A percentile compares a stretch with the other conserved stretches of the same genome.
These are phyloP conservation scores for Scolopax rusticola DNA, from an alignment of 2,797 vertebrate species.

Conservation along the genomic window DNA sequence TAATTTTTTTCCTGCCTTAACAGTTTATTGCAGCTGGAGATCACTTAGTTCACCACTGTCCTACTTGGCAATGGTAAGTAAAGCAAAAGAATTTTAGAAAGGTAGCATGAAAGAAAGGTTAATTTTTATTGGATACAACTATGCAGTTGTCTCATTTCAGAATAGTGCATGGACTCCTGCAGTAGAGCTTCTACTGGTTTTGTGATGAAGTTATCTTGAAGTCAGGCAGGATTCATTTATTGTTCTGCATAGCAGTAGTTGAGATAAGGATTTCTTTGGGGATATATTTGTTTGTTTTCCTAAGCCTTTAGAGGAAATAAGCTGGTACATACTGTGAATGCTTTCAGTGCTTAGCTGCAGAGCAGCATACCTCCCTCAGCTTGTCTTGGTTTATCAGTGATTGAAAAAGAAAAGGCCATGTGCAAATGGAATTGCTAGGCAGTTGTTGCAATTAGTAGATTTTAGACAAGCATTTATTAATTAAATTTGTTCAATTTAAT, in stretches of 20 bases:
- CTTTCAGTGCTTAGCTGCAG: not conserved
- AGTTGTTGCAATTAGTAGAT: not conserved
- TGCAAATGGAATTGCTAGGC: not conserved
- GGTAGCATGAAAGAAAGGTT: not conserved
- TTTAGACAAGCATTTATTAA: not conserved
- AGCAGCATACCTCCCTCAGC: not conserved
- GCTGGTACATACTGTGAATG: not conserved
- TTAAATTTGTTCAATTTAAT: not conserved
- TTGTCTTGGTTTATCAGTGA: not conserved
- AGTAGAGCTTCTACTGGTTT: not conserved
- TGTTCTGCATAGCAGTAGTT: not conserved
- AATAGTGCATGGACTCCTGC: not conserved
- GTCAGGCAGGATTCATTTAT: not conserved
- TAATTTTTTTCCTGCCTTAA: slow-evolving; percentile 16
- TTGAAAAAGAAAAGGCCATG: not conserved
- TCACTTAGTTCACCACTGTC: slow-evolving; percentile 98
- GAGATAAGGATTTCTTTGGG: not conserved
- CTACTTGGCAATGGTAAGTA: slow-evolving; percentile 99
- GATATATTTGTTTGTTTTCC: not conserved
- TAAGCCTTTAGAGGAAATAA: not conserved
- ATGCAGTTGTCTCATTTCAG: not conserved
- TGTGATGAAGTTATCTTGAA: not conserved
- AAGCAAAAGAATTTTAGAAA: not conserved
- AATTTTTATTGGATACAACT: not conserved
- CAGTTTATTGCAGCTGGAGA: slow-evolving; percentile 98